Evolutionary conservation across 2,797 vertebrate species (phyloP).

Genomic region (Lagodon rhomboides): DNA sequence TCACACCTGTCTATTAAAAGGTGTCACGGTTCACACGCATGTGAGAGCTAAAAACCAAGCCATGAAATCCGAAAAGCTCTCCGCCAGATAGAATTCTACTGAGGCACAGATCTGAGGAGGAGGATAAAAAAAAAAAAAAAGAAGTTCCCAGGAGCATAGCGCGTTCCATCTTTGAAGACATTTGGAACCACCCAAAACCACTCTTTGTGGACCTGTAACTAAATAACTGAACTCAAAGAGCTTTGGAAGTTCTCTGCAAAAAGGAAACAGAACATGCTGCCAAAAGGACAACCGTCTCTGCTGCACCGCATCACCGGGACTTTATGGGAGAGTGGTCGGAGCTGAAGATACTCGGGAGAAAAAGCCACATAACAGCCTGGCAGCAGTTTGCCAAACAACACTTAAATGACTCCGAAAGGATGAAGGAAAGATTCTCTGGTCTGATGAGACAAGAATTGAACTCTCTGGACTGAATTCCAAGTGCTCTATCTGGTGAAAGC

Average conservation of each 20-base stretch:
- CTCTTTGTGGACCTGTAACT: slow-evolving; percentile 44
- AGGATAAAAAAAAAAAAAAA: slow-evolving; percentile 17
- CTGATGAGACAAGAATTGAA: slow-evolving; percentile 62
- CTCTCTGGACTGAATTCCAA: slow-evolving; percentile 52
- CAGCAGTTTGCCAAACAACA: slow-evolving; percentile 59
- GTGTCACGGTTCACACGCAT: slow-evolving; percentile 35
- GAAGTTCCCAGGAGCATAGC: slow-evolving; percentile 47
- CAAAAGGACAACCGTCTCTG: slow-evolving; percentile 40
- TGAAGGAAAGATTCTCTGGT: slow-evolving; percentile 60
- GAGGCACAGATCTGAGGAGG: slow-evolving; percentile 38
- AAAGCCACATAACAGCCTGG: slow-evolving; percentile 44
- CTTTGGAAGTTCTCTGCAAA: slow-evolving; percentile 35
- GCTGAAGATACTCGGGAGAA: slow-evolving; percentile 45
- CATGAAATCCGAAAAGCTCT: slow-evolving; percentile 44
- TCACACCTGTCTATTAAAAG: slow-evolving; percentile 38
- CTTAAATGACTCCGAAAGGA: slow-evolving; percentile 59
- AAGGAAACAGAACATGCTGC: slow-evolving; percentile 32
- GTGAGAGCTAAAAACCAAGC: slow-evolving; percentile 43
- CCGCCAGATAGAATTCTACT: slow-evolving; percentile 25
- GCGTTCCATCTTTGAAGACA: slow-evolving; percentile 37
- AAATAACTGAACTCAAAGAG: slow-evolving; percentile 53
- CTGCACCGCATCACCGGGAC: slow-evolving; percentile 51
- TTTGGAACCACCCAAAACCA: slow-evolving; percentile 37
- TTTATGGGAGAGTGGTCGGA: slow-evolving; percentile 50
- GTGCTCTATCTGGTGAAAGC: slow-evolving; percentile 48